Percentiles rank a stretch among this genome's conserved stretches.
Evolutionary conservation across 2,113 vertebrate genomes (phyloP).

Genomic region (Cranoglanis bouderius): DNA sequence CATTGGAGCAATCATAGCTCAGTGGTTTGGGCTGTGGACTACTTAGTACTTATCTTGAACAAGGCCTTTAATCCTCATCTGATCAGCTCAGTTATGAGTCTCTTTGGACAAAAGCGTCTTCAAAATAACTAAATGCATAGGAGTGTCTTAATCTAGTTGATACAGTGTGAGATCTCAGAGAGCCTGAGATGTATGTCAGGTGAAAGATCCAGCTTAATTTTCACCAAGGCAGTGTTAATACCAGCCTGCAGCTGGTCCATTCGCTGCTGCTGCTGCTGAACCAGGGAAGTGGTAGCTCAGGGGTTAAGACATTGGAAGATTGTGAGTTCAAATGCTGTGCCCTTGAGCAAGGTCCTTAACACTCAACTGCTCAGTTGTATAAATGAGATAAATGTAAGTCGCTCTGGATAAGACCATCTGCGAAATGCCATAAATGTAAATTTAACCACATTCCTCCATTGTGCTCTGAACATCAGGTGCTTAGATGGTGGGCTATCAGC

Average conservation of each 20-base stretch:
- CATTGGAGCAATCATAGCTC: neutral
- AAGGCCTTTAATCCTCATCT: neutral
- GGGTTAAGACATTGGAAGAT: too few relatives aligned
- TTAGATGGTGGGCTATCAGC: neutral
- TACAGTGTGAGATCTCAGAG: neutral
- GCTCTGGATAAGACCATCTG: too few relatives aligned
- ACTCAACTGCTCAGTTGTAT: too few relatives aligned
- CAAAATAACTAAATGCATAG: neutral
- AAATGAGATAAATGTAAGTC: too few relatives aligned
- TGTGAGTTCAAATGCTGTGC: too few relatives aligned
- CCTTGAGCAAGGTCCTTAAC: too few relatives aligned
- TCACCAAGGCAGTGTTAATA: neutral
- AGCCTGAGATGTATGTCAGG: neutral
- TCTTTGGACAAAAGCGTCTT: neutral
- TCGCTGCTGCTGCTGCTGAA: neutral
- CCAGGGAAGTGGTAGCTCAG: too few relatives aligned
- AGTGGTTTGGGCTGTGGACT: neutral
- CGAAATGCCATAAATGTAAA: too few relatives aligned
- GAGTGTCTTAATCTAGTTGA: neutral
- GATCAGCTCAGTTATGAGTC: neutral
- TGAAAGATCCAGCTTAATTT: neutral
- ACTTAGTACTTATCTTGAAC: neutral
- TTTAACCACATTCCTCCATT: neutral
- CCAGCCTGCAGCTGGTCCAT: neutral
- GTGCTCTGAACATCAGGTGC: neutral